Percentiles rank a stretch among this genome's conserved stretches.
phyloP scores from a whole-genome alignment of 2,113 vertebrate genomes.

The Silurus asotus region DNA sequence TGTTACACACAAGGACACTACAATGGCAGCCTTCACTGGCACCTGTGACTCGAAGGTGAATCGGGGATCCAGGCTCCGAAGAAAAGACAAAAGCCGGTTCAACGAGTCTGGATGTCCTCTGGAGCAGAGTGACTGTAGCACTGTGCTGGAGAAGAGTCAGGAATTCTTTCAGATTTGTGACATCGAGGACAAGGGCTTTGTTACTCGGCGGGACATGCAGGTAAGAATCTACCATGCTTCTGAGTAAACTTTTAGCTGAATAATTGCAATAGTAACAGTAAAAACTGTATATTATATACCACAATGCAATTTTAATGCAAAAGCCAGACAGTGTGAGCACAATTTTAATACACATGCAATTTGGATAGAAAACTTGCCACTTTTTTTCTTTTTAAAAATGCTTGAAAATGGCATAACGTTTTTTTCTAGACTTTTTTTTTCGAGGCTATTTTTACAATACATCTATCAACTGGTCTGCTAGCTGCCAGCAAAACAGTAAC shows the following conservation, averaged over 20 bases:
- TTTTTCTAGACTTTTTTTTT: neutral
- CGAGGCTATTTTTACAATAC: neutral
- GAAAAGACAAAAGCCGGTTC: conserved; percentile 31
- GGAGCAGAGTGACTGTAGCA: conserved; percentile 50
- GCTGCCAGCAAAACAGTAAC: neutral
- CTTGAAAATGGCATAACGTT: neutral
- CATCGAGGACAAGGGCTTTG: conserved; percentile 85
- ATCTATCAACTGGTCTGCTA: neutral
- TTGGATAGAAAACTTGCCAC: neutral
- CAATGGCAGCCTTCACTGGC: conserved; percentile 67
- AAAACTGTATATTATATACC: neutral
- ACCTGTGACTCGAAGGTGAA: conserved; percentile 40
- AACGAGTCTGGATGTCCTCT: conserved; percentile 26
- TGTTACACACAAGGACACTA: neutral
- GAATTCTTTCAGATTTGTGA: conserved; percentile 94
- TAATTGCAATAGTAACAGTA: neutral
- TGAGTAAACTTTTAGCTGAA: neutral
- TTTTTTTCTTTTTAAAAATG: neutral
- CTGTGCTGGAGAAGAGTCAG: conserved; percentile 76
- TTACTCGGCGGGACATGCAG: conserved; percentile 86
- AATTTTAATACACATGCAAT: neutral
- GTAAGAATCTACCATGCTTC: conserved; percentile 64
- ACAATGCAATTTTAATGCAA: neutral
- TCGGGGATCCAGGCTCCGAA: conserved; percentile 33
- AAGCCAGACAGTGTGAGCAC: neutral